Evolutionary conservation across 1,140 invertebrate genomes (phyloP).

Genomic region (Scylla paramamosain): DNA sequence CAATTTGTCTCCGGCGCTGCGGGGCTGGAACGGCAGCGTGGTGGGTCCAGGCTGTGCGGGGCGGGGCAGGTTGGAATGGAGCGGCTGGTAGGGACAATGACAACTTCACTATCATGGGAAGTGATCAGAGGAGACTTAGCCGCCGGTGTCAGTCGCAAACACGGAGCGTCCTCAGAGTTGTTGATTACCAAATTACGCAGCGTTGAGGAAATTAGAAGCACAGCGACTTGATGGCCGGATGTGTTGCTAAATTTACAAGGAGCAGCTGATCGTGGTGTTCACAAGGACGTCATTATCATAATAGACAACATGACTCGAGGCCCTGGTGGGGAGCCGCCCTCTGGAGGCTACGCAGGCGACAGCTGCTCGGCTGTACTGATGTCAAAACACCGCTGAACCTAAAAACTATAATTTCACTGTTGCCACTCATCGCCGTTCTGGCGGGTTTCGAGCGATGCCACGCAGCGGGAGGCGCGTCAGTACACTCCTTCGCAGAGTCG

Average conservation of each 20-base stretch:
- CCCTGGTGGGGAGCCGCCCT: background rate
- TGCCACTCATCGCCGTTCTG: slow-evolving; percentile 3
- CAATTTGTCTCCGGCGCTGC: background rate
- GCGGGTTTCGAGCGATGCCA: background rate
- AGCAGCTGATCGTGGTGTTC: background rate
- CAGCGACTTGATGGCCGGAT: background rate
- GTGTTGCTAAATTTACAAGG: background rate
- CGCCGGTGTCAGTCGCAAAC: background rate
- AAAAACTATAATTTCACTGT: slow-evolving; percentile 13
- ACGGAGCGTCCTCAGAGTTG: too few relatives aligned
- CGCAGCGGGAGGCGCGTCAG: background rate
- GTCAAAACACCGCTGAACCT: background rate
- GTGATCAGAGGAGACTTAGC: background rate
- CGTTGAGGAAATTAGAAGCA: background rate
- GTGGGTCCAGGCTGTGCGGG: background rate
- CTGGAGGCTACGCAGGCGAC: background rate
- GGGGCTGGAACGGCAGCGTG: background rate
- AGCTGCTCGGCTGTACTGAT: background rate
- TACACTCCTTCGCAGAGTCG: background rate
- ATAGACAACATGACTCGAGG: background rate
- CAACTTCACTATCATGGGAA: background rate
- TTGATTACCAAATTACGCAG: too few relatives aligned
- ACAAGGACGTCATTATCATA: background rate
- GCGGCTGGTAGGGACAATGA: background rate
- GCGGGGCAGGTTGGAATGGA: background rate